Percentiles rank a stretch among this genome's conserved stretches.
Evolutionary conservation across 2,113 vertebrate genomes (phyloP).

Genomic region (Ageneiosus marmoratus): DNA sequence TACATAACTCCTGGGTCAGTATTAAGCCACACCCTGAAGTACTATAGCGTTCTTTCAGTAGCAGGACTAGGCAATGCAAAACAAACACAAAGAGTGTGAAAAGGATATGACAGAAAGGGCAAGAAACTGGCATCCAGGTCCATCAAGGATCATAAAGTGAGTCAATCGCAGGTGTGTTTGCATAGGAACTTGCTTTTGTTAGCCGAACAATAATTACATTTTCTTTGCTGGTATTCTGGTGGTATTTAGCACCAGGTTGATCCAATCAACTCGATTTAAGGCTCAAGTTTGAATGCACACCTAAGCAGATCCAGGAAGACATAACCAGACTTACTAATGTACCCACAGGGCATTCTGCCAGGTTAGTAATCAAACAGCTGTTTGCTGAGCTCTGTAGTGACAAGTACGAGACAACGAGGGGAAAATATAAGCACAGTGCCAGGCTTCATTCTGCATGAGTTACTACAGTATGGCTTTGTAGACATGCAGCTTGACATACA

Average conservation of each 20-base stretch:
- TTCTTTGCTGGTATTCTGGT: constrained; percentile 23
- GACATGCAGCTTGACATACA: no score
- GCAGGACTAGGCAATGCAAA: not conserved
- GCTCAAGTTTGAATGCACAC: not conserved
- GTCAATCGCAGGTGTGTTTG: constrained; percentile 25
- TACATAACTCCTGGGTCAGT: not conserved
- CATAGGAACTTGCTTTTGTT: constrained; percentile 1
- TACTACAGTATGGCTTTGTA: no score
- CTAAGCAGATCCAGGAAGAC: not conserved
- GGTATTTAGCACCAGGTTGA: constrained; percentile 4
- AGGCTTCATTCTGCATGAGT: no score
- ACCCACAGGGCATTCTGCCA: not conserved
- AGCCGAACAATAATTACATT: not conserved
- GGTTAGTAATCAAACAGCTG: not conserved
- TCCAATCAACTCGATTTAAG: not conserved
- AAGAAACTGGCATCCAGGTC: constrained; percentile 4
- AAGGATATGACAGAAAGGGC: not conserved
- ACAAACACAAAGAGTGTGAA: constrained; percentile 20
- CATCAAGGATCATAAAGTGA: not conserved
- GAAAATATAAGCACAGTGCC: no score
- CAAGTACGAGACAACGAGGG: not conserved
- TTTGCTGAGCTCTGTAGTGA: not conserved
- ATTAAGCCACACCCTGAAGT: constrained; percentile 27
- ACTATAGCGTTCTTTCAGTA: not conserved
- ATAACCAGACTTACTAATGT: constrained; percentile 6